Evolutionary conservation across 2,113 vertebrate species (phyloP).

Genomic region (Saimiri boliviensis): DNA sequence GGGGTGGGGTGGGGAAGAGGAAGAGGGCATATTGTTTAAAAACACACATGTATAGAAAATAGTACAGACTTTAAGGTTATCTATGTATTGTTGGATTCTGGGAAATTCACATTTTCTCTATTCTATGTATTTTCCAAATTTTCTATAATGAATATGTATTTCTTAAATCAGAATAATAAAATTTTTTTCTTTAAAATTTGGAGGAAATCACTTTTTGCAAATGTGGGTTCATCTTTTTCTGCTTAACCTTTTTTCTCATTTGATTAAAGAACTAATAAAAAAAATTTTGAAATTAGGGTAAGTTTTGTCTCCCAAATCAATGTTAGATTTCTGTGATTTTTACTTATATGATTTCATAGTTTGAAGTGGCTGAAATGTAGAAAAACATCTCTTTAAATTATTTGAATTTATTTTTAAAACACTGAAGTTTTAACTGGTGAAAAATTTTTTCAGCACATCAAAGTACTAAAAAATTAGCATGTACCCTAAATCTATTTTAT

Average conservation of each 20-base stretch:
- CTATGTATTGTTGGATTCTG: slow-evolving; percentile 27
- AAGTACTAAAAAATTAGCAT: neutral
- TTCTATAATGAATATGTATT: slow-evolving; percentile 50
- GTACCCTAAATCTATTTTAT: neutral
- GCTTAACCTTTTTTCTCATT: slow-evolving; percentile 41
- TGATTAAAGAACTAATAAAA: slow-evolving; percentile 65
- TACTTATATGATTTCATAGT: slow-evolving; percentile 18
- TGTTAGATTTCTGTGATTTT: slow-evolving; percentile 37
- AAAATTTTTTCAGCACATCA: neutral
- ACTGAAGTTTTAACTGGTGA: slow-evolving; percentile 1
- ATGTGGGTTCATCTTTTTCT: slow-evolving; percentile 40
- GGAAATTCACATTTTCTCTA: slow-evolving; percentile 28
- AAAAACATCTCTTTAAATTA: slow-evolving; percentile 43
- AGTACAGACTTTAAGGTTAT: neutral
- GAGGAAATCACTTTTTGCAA: slow-evolving; percentile 32
- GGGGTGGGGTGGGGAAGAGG: neutral
- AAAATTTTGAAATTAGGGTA: slow-evolving; percentile 54
- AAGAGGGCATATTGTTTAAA: neutral
- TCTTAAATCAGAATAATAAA: slow-evolving; percentile 66
- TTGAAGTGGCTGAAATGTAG: neutral
- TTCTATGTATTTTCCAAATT: slow-evolving; percentile 38
- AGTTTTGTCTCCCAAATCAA: slow-evolving; percentile 61
- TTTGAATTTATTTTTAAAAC: slow-evolving; percentile 27
- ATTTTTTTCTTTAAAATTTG: neutral
- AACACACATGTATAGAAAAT: neutral